phyloP scores from a whole-genome alignment of 92 coral and sea anemone species.

The Diadumene lineata region DNA sequence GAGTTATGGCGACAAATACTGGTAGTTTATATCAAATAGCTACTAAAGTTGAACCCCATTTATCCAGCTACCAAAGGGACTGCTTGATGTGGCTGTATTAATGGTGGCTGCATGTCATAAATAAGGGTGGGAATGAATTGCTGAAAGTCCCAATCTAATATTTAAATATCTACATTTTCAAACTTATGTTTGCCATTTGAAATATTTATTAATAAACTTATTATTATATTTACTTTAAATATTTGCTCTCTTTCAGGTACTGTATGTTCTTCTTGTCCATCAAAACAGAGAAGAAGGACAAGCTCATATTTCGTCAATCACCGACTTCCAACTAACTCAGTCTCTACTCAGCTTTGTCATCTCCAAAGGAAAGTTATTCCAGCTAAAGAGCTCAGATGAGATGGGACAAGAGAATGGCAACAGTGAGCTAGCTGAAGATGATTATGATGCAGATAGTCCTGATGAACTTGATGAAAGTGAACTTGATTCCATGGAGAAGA shows the following conservation, averaged over 20 bases:
- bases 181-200: too few species aligned
- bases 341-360: conserved; percentile 92
- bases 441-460: conserved; percentile 37
- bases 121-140: too few species aligned
- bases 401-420: conserved; percentile 72
- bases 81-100: too few species aligned
- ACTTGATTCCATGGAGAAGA: conserved; percentile 36
- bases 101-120: too few species aligned
- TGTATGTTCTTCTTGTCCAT: conserved; percentile 65
- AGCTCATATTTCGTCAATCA: conserved; percentile 92
- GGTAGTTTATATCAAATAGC: too few species aligned
- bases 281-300: conserved; percentile 85
- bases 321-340: conserved; percentile 91
- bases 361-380: conserved; percentile 80
- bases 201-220: background rate
- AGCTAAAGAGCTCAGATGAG: conserved; percentile 58
- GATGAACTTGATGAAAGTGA: conserved; percentile 63
- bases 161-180: too few species aligned
- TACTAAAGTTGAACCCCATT: too few species aligned
- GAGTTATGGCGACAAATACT: too few species aligned
- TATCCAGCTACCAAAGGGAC: too few species aligned
- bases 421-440: conserved; percentile 47
- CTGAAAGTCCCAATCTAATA: too few species aligned
- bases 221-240: background rate
- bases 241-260: background rate